Evolutionary conservation across 2,888 invertebrate species (phyloP), one percentile per base, ranked within the genome.

Genomic region (Mellilla xanthometata): DNA sequence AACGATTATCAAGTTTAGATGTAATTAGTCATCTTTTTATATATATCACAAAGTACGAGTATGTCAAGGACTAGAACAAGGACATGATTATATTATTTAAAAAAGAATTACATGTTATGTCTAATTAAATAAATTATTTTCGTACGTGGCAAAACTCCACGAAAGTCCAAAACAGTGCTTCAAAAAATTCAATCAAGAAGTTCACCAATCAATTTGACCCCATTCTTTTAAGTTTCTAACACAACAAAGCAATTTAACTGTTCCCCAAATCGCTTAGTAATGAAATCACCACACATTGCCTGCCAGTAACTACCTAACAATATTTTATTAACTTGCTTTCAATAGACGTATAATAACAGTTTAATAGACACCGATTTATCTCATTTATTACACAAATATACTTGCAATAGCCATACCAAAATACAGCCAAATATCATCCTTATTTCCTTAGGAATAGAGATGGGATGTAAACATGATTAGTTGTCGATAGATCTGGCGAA

Each of bases 361-460:
- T 87, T 85, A 85, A 87, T 87, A 82, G 82, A 81, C 78, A 81
- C 70, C 78, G 72, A 85, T 85, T 81, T 83, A 83, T 85, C 76
- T 77, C 60, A 43, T 44, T 52, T 50, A 60, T 62, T 58, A 50
- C 65, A 68, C 52, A 62, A 45, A 43, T 36, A 29, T 48, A 48
- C 34, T 10, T 12, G 26, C 52, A 39, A 46, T 35, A 41, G 32
- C 28, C n/a, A 33, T 46, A 49, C 9, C 28, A 42, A 53, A 46
- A 32, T 41, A 46, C 55, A 46, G 7, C 30, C 9, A 6, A 39
- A 52, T 26, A 22, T 54, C 11, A 41, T 58, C 56, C 30, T 44
- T 55, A 62, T 40, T 3, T 9, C 42, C 12, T 23, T 15, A 12
- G 11, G 13, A 11, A 54, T 26, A 60, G 47, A 28, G 33, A 22